phyloP scores from a whole-genome alignment of 2,113 vertebrate species.

The Ibidorhyncha struthersii region DNA sequence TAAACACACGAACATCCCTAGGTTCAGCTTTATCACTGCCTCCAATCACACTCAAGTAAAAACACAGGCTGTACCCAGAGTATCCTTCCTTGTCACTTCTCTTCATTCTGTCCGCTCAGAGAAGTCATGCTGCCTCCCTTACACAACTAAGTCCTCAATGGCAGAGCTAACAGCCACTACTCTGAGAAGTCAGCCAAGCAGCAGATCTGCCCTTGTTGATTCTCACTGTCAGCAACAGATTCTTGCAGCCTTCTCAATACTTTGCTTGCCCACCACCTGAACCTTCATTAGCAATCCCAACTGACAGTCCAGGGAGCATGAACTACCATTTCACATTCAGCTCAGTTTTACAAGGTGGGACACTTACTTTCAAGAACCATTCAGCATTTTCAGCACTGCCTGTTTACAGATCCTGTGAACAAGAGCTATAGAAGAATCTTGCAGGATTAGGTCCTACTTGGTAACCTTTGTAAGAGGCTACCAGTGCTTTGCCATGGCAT shows the following conservation, averaged over 20 bases:
- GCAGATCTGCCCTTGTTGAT: not conserved
- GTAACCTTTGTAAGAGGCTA: not conserved
- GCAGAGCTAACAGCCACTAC: not conserved
- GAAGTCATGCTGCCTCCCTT: not conserved
- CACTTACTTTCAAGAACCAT: not conserved
- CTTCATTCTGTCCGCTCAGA: not conserved
- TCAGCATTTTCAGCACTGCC: not conserved
- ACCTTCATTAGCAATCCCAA: not conserved
- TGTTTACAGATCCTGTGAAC: not conserved
- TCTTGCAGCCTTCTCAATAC: not conserved
- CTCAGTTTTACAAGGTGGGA: not conserved
- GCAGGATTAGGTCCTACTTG: not conserved
- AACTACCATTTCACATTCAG: not conserved
- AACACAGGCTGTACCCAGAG: not conserved
- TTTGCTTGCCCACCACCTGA: not conserved
- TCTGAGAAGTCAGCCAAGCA: not conserved
- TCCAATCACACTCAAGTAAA: not conserved
- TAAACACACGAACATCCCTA: not conserved
- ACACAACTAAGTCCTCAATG: not conserved
- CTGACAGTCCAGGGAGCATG: not conserved
- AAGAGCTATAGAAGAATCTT: not conserved
- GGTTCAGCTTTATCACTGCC: not conserved
- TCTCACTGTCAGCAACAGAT: not conserved
- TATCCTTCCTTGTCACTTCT: not conserved
- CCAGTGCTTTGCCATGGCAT: not conserved